Evolutionary conservation across 2,797 vertebrate species (phyloP).

Genomic region (Enteromius afrohamiltoni): DNA sequence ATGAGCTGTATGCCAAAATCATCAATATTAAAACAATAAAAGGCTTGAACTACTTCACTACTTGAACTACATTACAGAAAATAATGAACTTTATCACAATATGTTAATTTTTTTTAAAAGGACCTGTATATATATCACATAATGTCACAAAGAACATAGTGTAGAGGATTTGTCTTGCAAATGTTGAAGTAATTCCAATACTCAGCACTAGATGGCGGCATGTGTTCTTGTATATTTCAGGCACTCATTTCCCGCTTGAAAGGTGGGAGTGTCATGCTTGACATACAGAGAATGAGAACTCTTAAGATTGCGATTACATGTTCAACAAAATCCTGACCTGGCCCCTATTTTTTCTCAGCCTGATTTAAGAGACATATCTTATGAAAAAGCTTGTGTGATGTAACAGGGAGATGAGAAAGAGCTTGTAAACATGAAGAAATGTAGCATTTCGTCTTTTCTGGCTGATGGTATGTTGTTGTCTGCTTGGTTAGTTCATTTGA

Average conservation of each 20-base stretch:
- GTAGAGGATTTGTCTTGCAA: neutral
- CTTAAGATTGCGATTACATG: neutral
- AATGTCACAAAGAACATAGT: too few species aligned
- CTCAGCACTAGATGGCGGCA: conserved; percentile 20
- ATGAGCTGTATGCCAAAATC: too few species aligned
- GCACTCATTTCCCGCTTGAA: neutral
- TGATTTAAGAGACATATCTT: neutral
- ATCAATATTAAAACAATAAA: too few species aligned
- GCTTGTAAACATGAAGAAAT: conserved; percentile 21
- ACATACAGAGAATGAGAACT: neutral
- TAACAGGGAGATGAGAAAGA: neutral
- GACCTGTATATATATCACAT: too few species aligned
- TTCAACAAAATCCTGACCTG: conserved; percentile 5
- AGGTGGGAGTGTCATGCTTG: neutral
- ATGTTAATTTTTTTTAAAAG: too few species aligned
- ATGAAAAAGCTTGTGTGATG: neutral
- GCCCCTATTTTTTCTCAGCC: neutral
- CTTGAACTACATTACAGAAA: too few species aligned
- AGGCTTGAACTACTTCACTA: too few species aligned
- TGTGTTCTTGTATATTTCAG: neutral
- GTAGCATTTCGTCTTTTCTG: neutral
- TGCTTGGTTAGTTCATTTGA: neutral
- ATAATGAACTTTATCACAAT: too few species aligned
- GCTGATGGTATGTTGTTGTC: neutral
- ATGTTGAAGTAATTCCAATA: neutral